Conservation (phyloP, 2,113 vertebrate genomes). For the Edolisoma coerulescens region DNA sequence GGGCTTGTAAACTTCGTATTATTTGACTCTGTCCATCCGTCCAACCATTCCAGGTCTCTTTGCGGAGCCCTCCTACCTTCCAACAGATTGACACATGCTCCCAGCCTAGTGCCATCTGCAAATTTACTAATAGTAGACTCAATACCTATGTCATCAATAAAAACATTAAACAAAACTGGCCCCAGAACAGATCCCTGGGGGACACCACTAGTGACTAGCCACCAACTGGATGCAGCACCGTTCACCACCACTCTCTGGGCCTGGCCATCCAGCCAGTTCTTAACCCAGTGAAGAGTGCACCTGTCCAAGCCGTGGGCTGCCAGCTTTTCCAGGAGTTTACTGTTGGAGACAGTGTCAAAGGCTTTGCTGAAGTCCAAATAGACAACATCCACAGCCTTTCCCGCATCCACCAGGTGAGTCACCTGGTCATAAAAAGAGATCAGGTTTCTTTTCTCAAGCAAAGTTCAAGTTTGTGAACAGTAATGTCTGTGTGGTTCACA, state of each 20-base stretch:
- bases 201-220: neutral
- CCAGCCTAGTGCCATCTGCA: neutral
- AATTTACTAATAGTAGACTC: neutral
- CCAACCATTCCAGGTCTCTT: neutral
- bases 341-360: neutral
- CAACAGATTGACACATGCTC: neutral
- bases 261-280: neutral
- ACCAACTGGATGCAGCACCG: rapidly evolving
- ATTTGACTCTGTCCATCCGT: neutral
- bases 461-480: neutral
- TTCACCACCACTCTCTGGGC: neutral
- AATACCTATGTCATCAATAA: no score
- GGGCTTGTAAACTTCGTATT: neutral
- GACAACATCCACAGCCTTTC: neutral
- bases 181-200: neutral
- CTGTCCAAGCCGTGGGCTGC: neutral
- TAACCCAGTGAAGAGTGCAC: neutral
- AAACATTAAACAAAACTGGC: neutral
- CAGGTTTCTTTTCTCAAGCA: neutral
- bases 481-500: neutral
- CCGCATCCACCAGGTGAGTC: neutral
- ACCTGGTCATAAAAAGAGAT: neutral
- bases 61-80: neutral
- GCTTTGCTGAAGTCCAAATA: neutral
- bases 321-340: neutral